phyloP scores from a whole-genome alignment of 30 jellyfish, hydroid and myxozoan species.

The Aurelia sp. region DNA sequence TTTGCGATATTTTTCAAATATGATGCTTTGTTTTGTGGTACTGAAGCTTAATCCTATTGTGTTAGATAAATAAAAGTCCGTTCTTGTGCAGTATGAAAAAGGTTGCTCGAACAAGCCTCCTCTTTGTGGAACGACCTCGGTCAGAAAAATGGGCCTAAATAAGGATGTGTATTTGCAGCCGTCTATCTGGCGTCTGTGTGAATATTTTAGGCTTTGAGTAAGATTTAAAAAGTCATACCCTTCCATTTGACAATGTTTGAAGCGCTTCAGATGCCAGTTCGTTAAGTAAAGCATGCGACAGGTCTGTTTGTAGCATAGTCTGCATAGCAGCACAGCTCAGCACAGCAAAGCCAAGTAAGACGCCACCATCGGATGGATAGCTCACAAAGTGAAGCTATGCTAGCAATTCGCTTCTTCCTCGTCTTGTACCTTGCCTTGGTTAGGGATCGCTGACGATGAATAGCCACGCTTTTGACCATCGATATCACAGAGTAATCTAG shows the following conservation, averaged over 20 bases:
- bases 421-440: too few relatives aligned
- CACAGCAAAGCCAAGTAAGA: neutral
- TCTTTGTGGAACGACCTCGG: slow-evolving; percentile 36
- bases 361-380: too few relatives aligned
- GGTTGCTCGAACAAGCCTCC: slow-evolving; percentile 16
- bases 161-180: neutral
- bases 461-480: neutral
- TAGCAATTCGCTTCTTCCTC: too few relatives aligned
- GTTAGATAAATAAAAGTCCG: too few relatives aligned
- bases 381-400: neutral
- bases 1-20: too few relatives aligned
- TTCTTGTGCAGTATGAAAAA: neutral
- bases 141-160: slow-evolving; percentile 38
- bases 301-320: neutral
- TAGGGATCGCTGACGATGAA: neutral
- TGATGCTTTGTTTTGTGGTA: too few relatives aligned
- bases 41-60: too few relatives aligned
- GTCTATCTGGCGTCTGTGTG: slow-evolving; percentile 29
- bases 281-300: neutral
- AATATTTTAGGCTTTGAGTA: too few relatives aligned
- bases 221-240: neutral
- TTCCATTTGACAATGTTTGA: neutral
- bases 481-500: too few relatives aligned
- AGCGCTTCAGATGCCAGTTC: slow-evolving; percentile 2
- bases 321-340: neutral